A percentile compares a stretch with the other conserved stretches of the same genome.
Evolutionary conservation across 2,113 vertebrate species (phyloP).

Genomic region (Beaufortia kweichowensis): DNA sequence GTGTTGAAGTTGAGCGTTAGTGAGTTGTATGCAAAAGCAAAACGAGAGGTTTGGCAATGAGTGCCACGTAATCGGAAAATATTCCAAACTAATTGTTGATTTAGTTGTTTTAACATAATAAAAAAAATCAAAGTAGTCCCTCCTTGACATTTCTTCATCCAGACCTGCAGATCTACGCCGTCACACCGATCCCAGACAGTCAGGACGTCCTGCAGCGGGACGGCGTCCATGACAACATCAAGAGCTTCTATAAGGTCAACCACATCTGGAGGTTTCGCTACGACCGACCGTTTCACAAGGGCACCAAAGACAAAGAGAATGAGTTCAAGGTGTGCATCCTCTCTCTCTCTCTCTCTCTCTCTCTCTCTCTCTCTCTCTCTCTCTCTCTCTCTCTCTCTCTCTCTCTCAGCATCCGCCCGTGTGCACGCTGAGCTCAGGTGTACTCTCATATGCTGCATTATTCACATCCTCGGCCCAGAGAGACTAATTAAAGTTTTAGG

Average conservation of each 20-base stretch:
- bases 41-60: too few relatives aligned
- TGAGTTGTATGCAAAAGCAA: background rate
- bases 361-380: slow-evolving; percentile 23
- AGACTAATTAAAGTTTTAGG: slow-evolving; percentile 66
- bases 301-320: slow-evolving; percentile 97
- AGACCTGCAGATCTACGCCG: slow-evolving; percentile 99
- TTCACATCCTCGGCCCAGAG: slow-evolving; percentile 61
- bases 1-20: background rate
- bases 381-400: slow-evolving; percentile 18
- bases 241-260: slow-evolving; percentile 99
- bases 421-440: slow-evolving; percentile 49
- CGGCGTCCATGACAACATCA: slow-evolving; percentile 96
- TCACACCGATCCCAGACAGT: slow-evolving; percentile 95
- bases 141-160: slow-evolving; percentile 26
- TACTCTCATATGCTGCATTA: slow-evolving; percentile 66
- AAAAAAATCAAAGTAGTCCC: too few relatives aligned
- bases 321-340: slow-evolving; percentile 94
- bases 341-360: slow-evolving; percentile 17
- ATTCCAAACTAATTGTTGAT: too few relatives aligned
- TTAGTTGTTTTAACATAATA: too few relatives aligned
- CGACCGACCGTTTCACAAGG: slow-evolving; percentile 97
- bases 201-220: slow-evolving; percentile 96
- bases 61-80: too few relatives aligned
- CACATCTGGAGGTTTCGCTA: slow-evolving; percentile 98
- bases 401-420: background rate